Conservation (phyloP, 2,113 vertebrate genomes). For the Centropristis striata region DNA sequence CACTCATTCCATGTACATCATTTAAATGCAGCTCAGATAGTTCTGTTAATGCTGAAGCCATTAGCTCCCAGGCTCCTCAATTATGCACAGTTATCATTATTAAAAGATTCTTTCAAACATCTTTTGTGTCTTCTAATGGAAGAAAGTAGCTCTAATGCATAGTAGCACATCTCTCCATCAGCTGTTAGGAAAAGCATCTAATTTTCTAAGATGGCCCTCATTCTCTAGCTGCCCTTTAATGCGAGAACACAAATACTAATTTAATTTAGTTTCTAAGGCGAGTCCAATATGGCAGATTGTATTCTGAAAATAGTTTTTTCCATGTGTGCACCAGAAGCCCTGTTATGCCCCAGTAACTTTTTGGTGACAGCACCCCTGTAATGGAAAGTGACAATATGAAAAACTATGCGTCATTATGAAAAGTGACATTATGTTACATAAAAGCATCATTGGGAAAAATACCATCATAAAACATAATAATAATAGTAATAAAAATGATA, state of each 20-base stretch:
- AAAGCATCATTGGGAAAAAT: background rate
- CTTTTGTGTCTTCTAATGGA: constrained; percentile 58
- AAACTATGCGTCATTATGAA: background rate
- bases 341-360: background rate
- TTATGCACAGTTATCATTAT: constrained; percentile 60
- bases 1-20: constrained; percentile 8
- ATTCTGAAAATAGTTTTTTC: constrained; percentile 25
- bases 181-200: constrained; percentile 32
- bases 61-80: constrained; percentile 51
- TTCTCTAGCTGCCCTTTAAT: constrained; percentile 23
- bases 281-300: constrained; percentile 23
- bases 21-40: constrained; percentile 42
- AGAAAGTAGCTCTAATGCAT: constrained; percentile 47
- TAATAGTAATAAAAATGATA: no score
- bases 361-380: background rate
- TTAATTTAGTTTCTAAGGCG: constrained; percentile 31
- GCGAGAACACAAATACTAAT: constrained; percentile 14
- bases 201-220: constrained; percentile 33
- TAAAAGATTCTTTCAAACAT: constrained; percentile 60
- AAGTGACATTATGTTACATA: background rate
- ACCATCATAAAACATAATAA: background rate
- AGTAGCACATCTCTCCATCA: constrained; percentile 25
- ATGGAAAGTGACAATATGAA: background rate
- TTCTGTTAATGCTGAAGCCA: constrained; percentile 40
- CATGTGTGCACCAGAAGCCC: constrained; percentile 11